Conservation (phyloP, 2,113 vertebrate genomes). For the Coryphaenoides rupestris region DNA sequence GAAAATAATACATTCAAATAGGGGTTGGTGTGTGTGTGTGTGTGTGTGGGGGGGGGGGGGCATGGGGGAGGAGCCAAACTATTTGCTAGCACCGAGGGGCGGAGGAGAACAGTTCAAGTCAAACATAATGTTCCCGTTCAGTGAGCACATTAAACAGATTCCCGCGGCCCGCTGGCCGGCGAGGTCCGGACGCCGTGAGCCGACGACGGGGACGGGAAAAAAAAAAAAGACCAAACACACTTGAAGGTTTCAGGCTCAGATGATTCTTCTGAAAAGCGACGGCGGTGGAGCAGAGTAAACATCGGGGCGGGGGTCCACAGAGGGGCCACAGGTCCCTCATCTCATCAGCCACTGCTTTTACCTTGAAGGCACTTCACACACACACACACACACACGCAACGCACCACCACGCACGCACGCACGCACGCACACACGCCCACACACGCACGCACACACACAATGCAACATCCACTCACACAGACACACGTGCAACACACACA, state of each 20-base stretch:
- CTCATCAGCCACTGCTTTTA: constrained; percentile 31
- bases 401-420: too few relatives aligned
- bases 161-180: constrained; percentile 48
- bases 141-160: constrained; percentile 69
- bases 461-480: too few relatives aligned
- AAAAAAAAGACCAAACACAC: constrained; percentile 44
- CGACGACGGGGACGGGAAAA: too few relatives aligned
- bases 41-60: too few relatives aligned
- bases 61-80: too few relatives aligned
- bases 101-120: constrained; percentile 69
- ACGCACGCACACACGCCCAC: too few relatives aligned
- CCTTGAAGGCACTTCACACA: background rate
- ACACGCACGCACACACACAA: too few relatives aligned
- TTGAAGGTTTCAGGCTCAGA: constrained; percentile 33
- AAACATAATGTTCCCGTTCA: constrained; percentile 73
- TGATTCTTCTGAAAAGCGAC: constrained; percentile 37
- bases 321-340: constrained; percentile 44
- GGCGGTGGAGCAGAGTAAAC: constrained; percentile 51
- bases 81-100: constrained; percentile 56
- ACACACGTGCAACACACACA: too few relatives aligned
- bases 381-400: too few relatives aligned
- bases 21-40: too few relatives aligned
- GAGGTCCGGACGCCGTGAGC: constrained; percentile 55
- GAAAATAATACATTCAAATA: too few relatives aligned
- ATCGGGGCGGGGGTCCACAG: constrained; percentile 27